A percentile compares a stretch with the other conserved stretches of the same genome.
Evolutionary conservation across 2,113 vertebrate genomes (phyloP).

Genomic region (Cryptomyrus ogoouensis): DNA sequence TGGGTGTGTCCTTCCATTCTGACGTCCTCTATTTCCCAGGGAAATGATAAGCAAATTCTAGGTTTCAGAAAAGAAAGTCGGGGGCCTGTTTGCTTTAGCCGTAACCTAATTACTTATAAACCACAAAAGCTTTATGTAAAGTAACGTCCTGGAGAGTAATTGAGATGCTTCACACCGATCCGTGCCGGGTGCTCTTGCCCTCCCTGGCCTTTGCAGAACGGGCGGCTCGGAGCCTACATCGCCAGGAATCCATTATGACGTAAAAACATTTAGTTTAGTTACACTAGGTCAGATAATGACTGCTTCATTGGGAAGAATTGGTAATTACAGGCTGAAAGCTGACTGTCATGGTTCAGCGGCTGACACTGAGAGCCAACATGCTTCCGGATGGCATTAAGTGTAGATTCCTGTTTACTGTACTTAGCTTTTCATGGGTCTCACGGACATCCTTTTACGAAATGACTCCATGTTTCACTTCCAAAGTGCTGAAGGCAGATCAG

Average conservation of each 20-base stretch:
- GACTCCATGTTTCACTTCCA: background rate
- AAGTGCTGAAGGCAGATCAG: background rate
- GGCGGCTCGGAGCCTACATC: background rate
- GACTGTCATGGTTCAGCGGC: background rate
- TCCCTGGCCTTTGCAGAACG: background rate
- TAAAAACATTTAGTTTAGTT: background rate
- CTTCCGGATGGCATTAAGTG: background rate
- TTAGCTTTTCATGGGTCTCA: background rate
- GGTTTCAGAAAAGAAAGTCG: background rate
- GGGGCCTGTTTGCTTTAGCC: background rate
- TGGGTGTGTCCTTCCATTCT: background rate
- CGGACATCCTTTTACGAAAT: background rate
- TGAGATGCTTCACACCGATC: background rate
- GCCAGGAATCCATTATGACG: background rate
- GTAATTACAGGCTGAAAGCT: background rate
- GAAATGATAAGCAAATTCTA: slow-evolving; percentile 14
- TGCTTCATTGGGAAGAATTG: background rate
- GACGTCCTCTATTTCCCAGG: background rate
- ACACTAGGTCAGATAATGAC: background rate
- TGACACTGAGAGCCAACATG: background rate
- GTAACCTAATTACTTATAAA: background rate
- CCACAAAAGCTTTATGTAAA: background rate
- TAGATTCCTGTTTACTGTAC: background rate
- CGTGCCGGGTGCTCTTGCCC: background rate
- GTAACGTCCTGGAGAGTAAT: background rate